Conservation (phyloP, 2,797 vertebrate species). For the Scolopax bukidnonensis region DNA sequence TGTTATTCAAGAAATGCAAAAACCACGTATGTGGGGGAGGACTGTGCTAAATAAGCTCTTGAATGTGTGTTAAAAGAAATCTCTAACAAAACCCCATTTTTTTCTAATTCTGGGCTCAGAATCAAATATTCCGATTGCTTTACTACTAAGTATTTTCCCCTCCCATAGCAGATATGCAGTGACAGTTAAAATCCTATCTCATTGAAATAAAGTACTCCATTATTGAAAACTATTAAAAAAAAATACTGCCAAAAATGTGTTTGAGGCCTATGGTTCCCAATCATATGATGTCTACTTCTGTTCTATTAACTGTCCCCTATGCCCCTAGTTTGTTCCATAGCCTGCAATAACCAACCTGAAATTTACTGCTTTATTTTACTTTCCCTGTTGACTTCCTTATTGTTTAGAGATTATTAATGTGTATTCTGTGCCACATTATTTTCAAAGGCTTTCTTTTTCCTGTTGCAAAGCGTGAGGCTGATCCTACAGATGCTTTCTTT, state of each 20-base stretch:
- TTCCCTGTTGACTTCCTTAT: neutral
- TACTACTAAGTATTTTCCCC: neutral
- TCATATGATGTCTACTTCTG: neutral
- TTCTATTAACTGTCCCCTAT: neutral
- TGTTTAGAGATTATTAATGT: neutral
- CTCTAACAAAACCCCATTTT: fast-evolving
- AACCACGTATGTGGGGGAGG: neutral
- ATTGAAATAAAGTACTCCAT: neutral
- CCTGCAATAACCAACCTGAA: neutral
- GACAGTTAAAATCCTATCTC: neutral
- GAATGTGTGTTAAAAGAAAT: neutral
- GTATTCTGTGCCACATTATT: neutral
- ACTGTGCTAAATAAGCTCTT: neutral
- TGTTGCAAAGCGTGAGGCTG: neutral
- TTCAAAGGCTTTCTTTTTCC: neutral
- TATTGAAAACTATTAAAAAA: neutral
- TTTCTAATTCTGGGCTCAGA: neutral
- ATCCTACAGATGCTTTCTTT: neutral
- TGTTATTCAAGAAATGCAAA: neutral
- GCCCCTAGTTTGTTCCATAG: neutral
- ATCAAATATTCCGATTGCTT: neutral
- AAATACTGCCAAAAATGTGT: neutral
- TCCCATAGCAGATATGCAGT: fast-evolving
- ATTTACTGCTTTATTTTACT: neutral
- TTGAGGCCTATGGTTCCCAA: neutral